Conservation (phyloP, 2,888 invertebrate genomes). For the Leucophora obtusa region DNA sequence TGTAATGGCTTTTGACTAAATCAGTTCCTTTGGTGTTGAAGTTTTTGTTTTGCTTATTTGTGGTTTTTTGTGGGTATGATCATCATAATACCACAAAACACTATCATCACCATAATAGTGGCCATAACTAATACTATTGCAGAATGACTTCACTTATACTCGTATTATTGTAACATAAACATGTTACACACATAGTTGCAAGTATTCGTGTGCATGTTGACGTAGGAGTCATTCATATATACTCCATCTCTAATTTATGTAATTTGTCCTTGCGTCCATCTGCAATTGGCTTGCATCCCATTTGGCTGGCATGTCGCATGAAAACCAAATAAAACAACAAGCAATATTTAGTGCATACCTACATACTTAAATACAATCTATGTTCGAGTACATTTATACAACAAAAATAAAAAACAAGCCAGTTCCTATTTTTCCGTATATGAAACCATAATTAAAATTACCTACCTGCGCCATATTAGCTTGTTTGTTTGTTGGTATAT, state of each 20-base stretch:
- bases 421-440: constrained; percentile 47
- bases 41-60: constrained; percentile 14
- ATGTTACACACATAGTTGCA: background rate
- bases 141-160: constrained; percentile 46
- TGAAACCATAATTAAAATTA: constrained; percentile 64
- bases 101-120: constrained; percentile 62
- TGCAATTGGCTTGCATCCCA: constrained; percentile 64
- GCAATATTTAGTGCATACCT: constrained; percentile 43
- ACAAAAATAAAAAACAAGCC: constrained; percentile 32
- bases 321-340: constrained; percentile 35
- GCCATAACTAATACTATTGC: constrained; percentile 59
- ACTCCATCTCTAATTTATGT: constrained; percentile 64
- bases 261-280: constrained; percentile 65
- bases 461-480: constrained; percentile 63
- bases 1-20: constrained; percentile 63
- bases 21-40: constrained; percentile 60
- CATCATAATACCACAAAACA: constrained; percentile 59
- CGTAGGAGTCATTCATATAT: constrained; percentile 11
- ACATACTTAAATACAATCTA: constrained; percentile 40
- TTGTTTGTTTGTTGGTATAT: constrained; percentile 37
- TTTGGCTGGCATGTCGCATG: constrained; percentile 63
- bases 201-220: constrained; percentile 22
- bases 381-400: constrained; percentile 43
- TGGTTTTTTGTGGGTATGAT: constrained; percentile 36
- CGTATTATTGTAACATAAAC: constrained; percentile 22